Base-by-base conservation (phyloP, 2,888 invertebrate species). In the Pollenia griseotomentosa region DNA sequence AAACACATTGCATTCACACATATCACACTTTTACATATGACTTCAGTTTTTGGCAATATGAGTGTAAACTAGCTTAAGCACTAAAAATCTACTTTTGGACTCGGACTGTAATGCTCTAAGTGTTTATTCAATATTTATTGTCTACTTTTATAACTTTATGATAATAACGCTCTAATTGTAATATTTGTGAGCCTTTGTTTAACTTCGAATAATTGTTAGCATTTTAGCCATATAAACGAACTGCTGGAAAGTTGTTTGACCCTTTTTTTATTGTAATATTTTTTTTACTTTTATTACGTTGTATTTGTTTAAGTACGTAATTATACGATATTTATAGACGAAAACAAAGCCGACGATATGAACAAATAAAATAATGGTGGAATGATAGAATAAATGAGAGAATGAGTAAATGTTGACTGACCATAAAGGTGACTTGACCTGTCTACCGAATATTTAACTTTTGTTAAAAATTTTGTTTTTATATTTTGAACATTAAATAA, bases 171-270 rank as follows among this genome's bases (percentile, higher is more conserved):
- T 68, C 33, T 48, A 33, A 23, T n/a, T 6, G 6, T 1, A 10
- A 2, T 57, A 57, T 57, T 51, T 68, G 12, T 68, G n/a, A 8
- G 3, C 10, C 33, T 8, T 5, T 68, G n/a, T 68, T 9, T 23
- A 14, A 33, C 33, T 33, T 33, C 33, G 33, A 33, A 33, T 33
- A 33, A 33, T 33, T 48, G 16, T 46, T 8, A 48, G 11, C 23
- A 2, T 68, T 40, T 68, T 10, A 33, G 51, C 68, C 19, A 51
- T 40, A 53, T 23, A 68, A 68, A 68, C 14, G 33, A 10, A 51
- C 14, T 51, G 68, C 51, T 68, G 51, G 51, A 68, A 51, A 51
- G 68, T 68, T 16, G 33, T 68, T 68, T 68, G 68, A 68, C 68
- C 68, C 68, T 51, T 51, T 68, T 68, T 68, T 68, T 46, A 44